phyloP scores from a whole-genome alignment of 2,888 invertebrate species.

The Furcula furcula region DNA sequence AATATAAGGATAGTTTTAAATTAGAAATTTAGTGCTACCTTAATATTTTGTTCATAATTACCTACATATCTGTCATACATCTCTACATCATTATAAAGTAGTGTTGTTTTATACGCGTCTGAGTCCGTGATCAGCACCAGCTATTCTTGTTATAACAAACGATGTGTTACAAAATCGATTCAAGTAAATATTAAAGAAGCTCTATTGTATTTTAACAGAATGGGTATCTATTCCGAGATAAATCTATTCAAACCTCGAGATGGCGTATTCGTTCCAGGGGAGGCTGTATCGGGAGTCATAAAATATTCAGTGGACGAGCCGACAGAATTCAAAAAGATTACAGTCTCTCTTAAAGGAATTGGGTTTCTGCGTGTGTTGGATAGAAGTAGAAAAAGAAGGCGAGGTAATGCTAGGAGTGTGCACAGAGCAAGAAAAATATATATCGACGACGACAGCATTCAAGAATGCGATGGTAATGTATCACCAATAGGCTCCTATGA shows the following conservation, averaged over 20 bases:
- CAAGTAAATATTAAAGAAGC: not conserved
- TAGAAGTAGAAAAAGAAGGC: slow-evolving; percentile 8
- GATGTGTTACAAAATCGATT: too few species aligned
- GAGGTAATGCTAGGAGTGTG: slow-evolving; percentile 2
- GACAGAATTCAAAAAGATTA: slow-evolving; percentile 33
- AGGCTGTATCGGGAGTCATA: slow-evolving; percentile 35
- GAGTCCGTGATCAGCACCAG: too few species aligned
- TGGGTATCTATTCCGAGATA: slow-evolving; percentile 45
- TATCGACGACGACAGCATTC: slow-evolving; percentile 23
- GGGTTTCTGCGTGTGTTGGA: slow-evolving; percentile 18
- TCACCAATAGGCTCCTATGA: slow-evolving; percentile 29
- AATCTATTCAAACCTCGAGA: slow-evolving; percentile 32
- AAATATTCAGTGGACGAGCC: slow-evolving; percentile 39
- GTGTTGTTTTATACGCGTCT: too few species aligned
- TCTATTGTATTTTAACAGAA: slow-evolving; percentile 11
- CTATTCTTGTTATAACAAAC: too few species aligned
- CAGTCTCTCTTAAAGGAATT: slow-evolving; percentile 32
- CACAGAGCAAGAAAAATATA: slow-evolving; percentile 24
- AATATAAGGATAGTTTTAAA: too few species aligned
- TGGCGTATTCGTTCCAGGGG: slow-evolving; percentile 35
- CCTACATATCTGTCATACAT: too few species aligned
- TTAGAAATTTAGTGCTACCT: too few species aligned
- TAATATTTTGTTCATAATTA: too few species aligned
- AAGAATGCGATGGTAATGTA: slow-evolving; percentile 12
- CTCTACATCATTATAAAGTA: too few species aligned